Base-by-base conservation (phyloP, 2,113 vertebrate species). In the Pachyramphus minor region DNA sequence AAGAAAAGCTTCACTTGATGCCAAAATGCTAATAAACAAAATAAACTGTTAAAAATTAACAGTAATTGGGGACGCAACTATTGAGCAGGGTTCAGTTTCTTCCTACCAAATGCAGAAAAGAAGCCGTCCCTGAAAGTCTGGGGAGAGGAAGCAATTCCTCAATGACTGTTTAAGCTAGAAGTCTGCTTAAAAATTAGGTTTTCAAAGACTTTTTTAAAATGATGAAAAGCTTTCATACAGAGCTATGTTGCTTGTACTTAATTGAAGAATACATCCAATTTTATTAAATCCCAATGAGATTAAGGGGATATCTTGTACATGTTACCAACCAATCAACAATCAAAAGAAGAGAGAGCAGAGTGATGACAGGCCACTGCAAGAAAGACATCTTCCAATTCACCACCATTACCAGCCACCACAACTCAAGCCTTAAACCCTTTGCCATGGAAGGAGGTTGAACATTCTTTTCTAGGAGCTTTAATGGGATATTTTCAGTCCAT, bases 391-490 rank as follows among this genome's bases (percentile, higher is more conserved):
- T 84, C 52, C 35, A 53, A 28, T 33, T 77, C 28, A 60, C 41
- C 24, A 49, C 8, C 35, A 62, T 19, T 31, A 73, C 25, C n/a
- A 77, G 23, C 8, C 41, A 86, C n/a, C 14, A 27, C 0, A 0
- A n/a, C 19, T 60, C 56, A 55, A 92, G 27, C 37, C 28, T 85
- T 73, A 93, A 84, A 39, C 11, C 6, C 45, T 44, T n/a, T 55
- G 15, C 22, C 18, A 69, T 27, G n/a, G 28, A 13, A 81, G 35
- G 12, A 89, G 12, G 41, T 58, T 73, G 80, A 73, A 33, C 13
- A 41, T 74, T 50, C 18, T 59, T 35, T 69, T 79, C 31, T 49
- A 44, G 22, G 18, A 62, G 23, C 41, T 80, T 73, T n/a, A 47
- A n/a, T 5, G 7, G 28, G 6, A 41, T 74, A 37, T 69, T 90